Base-by-base conservation (phyloP, 2,888 invertebrate genomes). In the Dicranocentrus wangi region DNA sequence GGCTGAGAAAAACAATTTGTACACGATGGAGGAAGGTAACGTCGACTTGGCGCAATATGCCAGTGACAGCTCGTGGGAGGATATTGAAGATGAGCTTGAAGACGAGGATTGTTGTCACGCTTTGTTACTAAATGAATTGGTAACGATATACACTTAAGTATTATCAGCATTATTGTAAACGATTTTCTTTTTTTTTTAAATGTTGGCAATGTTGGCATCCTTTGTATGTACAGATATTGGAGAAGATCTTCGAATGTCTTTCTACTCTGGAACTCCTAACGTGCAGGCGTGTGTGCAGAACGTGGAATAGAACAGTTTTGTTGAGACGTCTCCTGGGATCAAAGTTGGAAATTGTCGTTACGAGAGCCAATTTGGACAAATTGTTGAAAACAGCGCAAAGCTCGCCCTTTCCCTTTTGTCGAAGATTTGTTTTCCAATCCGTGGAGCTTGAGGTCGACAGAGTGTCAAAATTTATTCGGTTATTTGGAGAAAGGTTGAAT, bases 221-320 rank as follows among this genome's bases (percentile, higher is more conserved):
- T 7, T 21, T 55, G 5, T 21, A 61, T 25, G 51, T 66, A n/a
- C 27, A 84, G 84, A 69, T 84, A n/a, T 60, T 84, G 69, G 84
- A 84, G 43, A 70, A 72, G 61, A 66, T 84, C n/a, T 79, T 84
- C 51, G 68, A 65, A 1, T 78, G 68, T 42, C 70, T 84, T 5
- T 28, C 78, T 0, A 27, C 43, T 2, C 2, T 28, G 1, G 72
- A 81, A 10, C 63, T 84, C 13, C 75, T 82, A 3, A 60, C 43
- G 23, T 78, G 68, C 13, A 39, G 84, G 25, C 55, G 70, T 1
- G 82, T 82, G 1, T 72, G 78, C 53, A 68, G 19, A 27, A 65
- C 77, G n/a, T 84, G 84, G 84, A 82, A 81, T 28, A 72, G 32
- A 51, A 76, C 68, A 1, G 72, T 53, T 15, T 75, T 82, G 5